phyloP scores from a whole-genome alignment of 2,113 vertebrate species.

The Pelodiscus sinensis region DNA sequence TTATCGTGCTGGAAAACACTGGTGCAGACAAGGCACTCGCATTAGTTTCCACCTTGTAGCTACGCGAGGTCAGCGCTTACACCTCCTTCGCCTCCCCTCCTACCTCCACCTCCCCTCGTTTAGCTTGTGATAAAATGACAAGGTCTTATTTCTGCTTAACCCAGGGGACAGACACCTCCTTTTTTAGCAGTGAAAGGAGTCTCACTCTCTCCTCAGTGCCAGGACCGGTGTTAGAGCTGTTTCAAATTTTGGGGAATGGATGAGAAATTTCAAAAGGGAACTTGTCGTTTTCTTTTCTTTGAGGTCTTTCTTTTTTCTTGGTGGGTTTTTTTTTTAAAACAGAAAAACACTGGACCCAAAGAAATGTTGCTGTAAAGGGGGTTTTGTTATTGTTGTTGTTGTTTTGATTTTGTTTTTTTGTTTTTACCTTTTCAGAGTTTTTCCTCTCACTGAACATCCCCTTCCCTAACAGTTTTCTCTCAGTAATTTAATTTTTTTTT shows the following conservation, averaged over 20 bases:
- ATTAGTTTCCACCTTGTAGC: not conserved
- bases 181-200: not conserved
- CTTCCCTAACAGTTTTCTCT: not conserved
- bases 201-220: not conserved
- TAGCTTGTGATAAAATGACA: not conserved
- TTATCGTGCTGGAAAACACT: not conserved
- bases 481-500: constrained; percentile 7
- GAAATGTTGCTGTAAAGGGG: no score
- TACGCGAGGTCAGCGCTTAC: not conserved
- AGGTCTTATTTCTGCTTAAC: not conserved
- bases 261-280: not conserved
- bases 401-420: no score
- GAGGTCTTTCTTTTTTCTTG: not conserved
- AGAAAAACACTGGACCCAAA: not conserved
- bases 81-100: not conserved
- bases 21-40: not conserved
- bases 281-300: not conserved
- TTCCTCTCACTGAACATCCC: not conserved
- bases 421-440: not conserved
- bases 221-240: not conserved
- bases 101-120: not conserved
- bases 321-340: not conserved
- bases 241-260: not conserved
- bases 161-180: not conserved
- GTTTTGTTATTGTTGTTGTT: no score